A percentile compares a stretch with the other conserved stretches of the same genome.
Conservation (phyloP, 2,113 vertebrate genomes). For the Nestor notabilis region DNA sequence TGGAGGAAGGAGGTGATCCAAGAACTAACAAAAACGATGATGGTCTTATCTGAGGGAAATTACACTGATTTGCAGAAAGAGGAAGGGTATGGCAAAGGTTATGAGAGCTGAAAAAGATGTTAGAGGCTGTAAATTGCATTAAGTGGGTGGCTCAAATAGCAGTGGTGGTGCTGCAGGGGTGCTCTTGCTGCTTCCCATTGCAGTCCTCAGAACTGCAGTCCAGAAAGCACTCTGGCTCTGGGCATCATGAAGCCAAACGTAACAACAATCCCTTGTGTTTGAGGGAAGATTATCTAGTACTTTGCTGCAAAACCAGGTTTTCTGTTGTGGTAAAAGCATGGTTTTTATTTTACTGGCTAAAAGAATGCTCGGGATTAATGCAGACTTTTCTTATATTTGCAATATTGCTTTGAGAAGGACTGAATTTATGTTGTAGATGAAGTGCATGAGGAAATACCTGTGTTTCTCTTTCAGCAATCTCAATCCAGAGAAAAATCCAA, state of each 20-base stretch:
- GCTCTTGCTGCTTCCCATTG: neutral
- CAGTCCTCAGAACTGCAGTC: neutral
- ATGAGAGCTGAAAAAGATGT: neutral
- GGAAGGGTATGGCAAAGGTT: neutral
- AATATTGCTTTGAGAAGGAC: neutral
- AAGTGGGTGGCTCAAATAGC: neutral
- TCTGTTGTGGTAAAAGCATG: neutral
- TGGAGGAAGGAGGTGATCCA: neutral
- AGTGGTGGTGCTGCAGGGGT: neutral
- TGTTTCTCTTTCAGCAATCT: conserved; percentile 60
- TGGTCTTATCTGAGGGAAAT: neutral
- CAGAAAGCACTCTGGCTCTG: neutral
- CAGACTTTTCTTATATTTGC: neutral
- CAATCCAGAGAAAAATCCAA: conserved; percentile 71
- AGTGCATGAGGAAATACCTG: neutral
- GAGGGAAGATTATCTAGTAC: neutral
- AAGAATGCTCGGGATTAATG: neutral
- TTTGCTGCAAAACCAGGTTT: neutral
- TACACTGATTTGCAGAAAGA: neutral
- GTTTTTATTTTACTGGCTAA: neutral
- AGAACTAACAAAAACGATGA: neutral
- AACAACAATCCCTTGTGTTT: neutral
- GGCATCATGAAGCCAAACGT: neutral
- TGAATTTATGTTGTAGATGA: neutral
- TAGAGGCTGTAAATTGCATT: neutral